Base-by-base conservation (phyloP, 2,888 invertebrate genomes). In the Antheraea yamamai region DNA sequence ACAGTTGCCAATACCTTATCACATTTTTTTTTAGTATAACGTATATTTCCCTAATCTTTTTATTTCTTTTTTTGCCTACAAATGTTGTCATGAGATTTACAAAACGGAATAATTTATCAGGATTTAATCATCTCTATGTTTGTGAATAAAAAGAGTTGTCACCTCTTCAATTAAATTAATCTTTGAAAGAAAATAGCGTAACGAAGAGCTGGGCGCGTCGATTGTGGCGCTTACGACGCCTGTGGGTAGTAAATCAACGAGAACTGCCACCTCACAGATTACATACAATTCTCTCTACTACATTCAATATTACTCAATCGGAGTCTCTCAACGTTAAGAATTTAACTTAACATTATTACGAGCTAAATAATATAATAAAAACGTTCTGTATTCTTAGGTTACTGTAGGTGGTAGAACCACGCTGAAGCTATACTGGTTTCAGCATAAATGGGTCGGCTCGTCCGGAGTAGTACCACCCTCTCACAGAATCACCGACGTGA, bases 191-290 rank as follows among this genome's bases (percentile, higher is more conserved):
- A 86, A 85, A 85, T 85, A 85, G 79, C 72, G 79, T 82, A 83
- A 82, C 83, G 84, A 83, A 85, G 85, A 83, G 84, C 78, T 82
- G 85, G 78, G 81, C 80, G 86, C 87, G 89, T 88, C 88, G 88
- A 91, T 88, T 89, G 89, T 85, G 81, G 77, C 84, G 85, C 88
- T 86, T 86, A 88, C 89, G 88, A 88, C 87, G 82, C 87, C 87
- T 83, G 84, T 79, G 87, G 87, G 88, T 86, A 87, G 88, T 92
- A 91, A 91, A 89, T 92, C 91, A 91, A 83, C 78, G 78, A 83
- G 83, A 90, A 90, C 86, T 86, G 88, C 85, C 86, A 84, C 84
- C 86, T 88, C 89, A 91, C 90, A 90, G 90, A 92, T 92, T 92
- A 91, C 90, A 85, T 87, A 81, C 89, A 90, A 91, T 92, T 90